Evolutionary conservation across 2,888 invertebrate species (phyloP), one percentile per base, ranked within the genome.

Genomic region (Linnaemya vulpina): DNA sequence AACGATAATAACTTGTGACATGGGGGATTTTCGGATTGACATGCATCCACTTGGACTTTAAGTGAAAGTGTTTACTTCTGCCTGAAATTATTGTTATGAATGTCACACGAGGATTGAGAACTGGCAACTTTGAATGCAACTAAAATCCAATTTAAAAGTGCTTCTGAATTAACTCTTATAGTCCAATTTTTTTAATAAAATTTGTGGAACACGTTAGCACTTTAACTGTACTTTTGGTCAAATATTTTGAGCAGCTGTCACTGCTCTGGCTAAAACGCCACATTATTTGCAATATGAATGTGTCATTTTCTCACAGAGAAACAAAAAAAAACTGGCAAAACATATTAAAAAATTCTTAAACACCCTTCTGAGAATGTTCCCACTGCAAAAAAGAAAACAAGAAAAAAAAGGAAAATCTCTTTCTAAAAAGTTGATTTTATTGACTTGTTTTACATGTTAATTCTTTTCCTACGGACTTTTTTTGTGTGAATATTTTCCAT

Each of bases 371-470:
- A 75, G 38, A 65, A 75, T 60, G 25, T 75, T 62, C 9, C 49
- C n/a, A 43, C 35, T 25, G 49, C 11, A 73, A 71, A 46, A 49
- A 5, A 13, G 46, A 63, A 79, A 38, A 35, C 60, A 13, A n/a
- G 40, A n/a, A 63, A 80, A 38, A 43, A 71, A 63, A 74, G 15
- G 46, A 65, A 67, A 85, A 60, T 35, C 22, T 70, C 10, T 65
- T 71, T 74, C 25, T 17, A 9, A 9, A 58, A 35, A 80, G 67
- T 49, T 65, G 65, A 80, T 86, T 84, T 83, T 86, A 86, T 86
- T 84, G 86, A 86, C 82, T 86, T 87, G 87, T 86, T 63, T 70
- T 65, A 77, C 85, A 79, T 82, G 82, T 86, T 79, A 82, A 80
- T 80, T 83, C 83, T 79, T 78, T 78, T 20, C 13, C 9, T 51